Percentiles rank a stretch among this genome's conserved stretches.
phyloP scores from a whole-genome alignment of 2,888 invertebrate genomes.

The Blastobasis lacticolella region DNA sequence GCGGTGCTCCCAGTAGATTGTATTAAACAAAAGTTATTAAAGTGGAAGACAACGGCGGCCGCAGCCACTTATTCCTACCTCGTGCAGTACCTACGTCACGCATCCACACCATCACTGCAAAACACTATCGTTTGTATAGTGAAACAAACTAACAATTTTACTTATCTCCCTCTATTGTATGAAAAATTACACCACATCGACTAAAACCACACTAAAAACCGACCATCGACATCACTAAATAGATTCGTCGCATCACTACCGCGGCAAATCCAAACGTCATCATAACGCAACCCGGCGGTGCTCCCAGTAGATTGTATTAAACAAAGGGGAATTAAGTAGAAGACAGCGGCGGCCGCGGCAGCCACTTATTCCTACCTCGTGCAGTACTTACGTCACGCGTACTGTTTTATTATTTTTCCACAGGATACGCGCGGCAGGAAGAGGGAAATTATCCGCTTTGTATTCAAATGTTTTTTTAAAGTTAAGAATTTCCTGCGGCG shows the following conservation, averaged over 20 bases:
- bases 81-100: constrained; percentile 26
- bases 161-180: too few species aligned
- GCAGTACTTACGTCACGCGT: constrained; percentile 27
- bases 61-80: constrained; percentile 9
- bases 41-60: constrained; percentile 40
- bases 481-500: too few species aligned
- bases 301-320: constrained; percentile 54
- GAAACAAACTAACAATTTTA: too few species aligned
- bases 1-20: constrained; percentile 49
- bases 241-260: too few species aligned
- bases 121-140: too few species aligned
- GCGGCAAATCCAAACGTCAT: constrained; percentile 41
- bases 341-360: constrained; percentile 28
- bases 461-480: too few species aligned
- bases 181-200: too few species aligned
- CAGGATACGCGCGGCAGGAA: background rate
- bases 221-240: too few species aligned
- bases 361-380: constrained; percentile 13
- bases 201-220: too few species aligned
- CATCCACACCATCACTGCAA: constrained; percentile 4
- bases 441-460: too few species aligned
- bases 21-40: constrained; percentile 58
- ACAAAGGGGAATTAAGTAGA: constrained; percentile 56
- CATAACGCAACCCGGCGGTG: constrained; percentile 47
- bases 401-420: constrained; percentile 23